These are phyloP conservation scores for Salvelinus fontinalis DNA, from an alignment of 2,113 vertebrate genomes.

Conservation along the genomic window DNA sequence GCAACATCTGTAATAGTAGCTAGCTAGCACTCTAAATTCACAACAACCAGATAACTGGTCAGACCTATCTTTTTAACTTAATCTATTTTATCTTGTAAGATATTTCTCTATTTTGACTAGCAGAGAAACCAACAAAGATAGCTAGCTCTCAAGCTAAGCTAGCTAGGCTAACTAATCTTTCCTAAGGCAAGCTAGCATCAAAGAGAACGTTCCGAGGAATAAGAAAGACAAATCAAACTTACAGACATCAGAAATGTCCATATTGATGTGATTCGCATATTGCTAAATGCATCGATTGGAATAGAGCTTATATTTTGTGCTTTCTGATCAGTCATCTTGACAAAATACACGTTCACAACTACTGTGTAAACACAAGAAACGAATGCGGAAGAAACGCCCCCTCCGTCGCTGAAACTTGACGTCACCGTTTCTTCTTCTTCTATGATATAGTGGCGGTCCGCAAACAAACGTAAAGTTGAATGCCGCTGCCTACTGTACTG, in stretches of 20 bases:
- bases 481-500: too few species aligned
- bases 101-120: too few species aligned
- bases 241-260: slow-evolving; percentile 79
- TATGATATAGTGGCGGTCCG: too few species aligned
- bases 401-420: slow-evolving; percentile 24
- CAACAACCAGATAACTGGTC: too few species aligned
- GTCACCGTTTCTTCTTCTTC: slow-evolving; percentile 16
- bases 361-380: background rate
- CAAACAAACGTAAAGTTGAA: too few species aligned
- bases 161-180: too few species aligned
- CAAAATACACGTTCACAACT: background rate
- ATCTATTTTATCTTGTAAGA: too few species aligned
- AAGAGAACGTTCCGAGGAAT: background rate
- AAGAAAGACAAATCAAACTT: slow-evolving; percentile 37
- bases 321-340: slow-evolving; percentile 62
- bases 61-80: too few species aligned
- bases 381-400: background rate
- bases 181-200: too few species aligned
- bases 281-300: slow-evolving; percentile 73
- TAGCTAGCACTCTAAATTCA: too few species aligned
- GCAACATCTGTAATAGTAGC: too few species aligned
- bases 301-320: slow-evolving; percentile 63
- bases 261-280: slow-evolving; percentile 74
- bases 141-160: background rate
- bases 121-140: too few species aligned